Percentiles rank a stretch among this genome's conserved stretches.
These are phyloP conservation scores for Drosophila anomalipes DNA, from an alignment of 2,888 invertebrate species.

Conservation along the genomic window DNA sequence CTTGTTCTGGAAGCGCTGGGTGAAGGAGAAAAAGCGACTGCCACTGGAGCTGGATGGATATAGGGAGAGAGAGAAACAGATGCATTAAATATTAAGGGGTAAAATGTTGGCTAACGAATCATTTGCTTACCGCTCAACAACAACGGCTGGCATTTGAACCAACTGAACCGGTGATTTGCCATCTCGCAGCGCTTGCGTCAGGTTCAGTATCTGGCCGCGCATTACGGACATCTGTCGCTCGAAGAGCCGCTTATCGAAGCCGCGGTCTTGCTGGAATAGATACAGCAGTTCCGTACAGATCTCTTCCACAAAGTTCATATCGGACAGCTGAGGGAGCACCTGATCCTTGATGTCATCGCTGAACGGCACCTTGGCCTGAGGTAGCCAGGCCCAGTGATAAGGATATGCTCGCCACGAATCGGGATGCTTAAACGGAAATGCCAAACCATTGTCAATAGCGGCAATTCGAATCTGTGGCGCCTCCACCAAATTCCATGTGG, in stretches of 20 bases:
- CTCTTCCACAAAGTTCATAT: constrained; percentile 99
- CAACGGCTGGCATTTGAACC: constrained; percentile 99
- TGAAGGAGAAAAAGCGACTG: constrained; percentile 94
- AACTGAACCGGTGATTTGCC: constrained; percentile 98
- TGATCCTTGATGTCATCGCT: constrained; percentile 96
- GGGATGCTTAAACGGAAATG: constrained; percentile 99
- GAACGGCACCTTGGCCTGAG: constrained; percentile 98
- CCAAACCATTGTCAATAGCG: constrained; percentile 99
- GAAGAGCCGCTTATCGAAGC: constrained; percentile 97
- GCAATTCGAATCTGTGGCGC: constrained; percentile 93
- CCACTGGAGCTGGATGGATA: constrained; percentile 90
- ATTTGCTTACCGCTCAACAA: constrained; percentile 93
- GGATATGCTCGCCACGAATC: constrained; percentile 99
- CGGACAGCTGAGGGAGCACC: constrained; percentile 95
- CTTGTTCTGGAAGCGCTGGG: constrained; percentile 99
- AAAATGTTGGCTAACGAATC: background rate
- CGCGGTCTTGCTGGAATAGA: constrained; percentile 98
- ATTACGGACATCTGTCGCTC: constrained; percentile 99
- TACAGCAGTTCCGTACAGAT: constrained; percentile 95
- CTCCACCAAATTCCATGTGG: constrained; percentile 87
- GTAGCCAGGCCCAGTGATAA: constrained; percentile 99
- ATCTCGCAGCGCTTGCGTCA: constrained; percentile 98
- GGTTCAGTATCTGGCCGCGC: constrained; percentile 98
- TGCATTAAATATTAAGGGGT: background rate
- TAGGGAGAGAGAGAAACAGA: background rate